Conservation (phyloP, 1,140 invertebrate genomes). For the Tenebrio molitor region DNA sequence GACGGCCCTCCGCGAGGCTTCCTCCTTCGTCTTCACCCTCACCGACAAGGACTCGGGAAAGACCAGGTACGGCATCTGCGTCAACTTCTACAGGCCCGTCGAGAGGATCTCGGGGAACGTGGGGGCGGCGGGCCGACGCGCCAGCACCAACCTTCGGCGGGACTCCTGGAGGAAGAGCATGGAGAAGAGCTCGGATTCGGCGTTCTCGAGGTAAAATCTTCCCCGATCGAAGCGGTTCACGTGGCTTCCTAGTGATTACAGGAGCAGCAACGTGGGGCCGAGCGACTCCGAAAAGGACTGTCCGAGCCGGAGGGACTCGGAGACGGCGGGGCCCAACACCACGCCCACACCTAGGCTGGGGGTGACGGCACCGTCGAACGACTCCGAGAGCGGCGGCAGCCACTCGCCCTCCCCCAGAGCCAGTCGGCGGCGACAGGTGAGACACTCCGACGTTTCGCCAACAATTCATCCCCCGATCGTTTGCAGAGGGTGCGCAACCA, state of each 20-base stretch:
- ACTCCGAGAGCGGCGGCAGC: slow-evolving; percentile 89
- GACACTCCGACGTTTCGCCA: slow-evolving; percentile 19
- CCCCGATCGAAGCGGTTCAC: neutral
- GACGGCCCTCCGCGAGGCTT: slow-evolving; percentile 88
- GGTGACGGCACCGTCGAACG: slow-evolving; percentile 77
- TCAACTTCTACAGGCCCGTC: slow-evolving; percentile 97
- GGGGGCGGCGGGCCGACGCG: slow-evolving; percentile 59
- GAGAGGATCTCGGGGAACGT: slow-evolving; percentile 69
- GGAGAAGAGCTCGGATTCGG: slow-evolving; percentile 92
- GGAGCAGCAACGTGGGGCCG: slow-evolving; percentile 87
- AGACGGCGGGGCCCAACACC: slow-evolving; percentile 65
- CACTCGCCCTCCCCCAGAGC: slow-evolving; percentile 88
- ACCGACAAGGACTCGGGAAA: slow-evolving; percentile 98
- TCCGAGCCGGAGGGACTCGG: slow-evolving; percentile 77
- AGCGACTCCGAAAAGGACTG: slow-evolving; percentile 89
- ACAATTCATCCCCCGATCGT: slow-evolving; percentile 53
- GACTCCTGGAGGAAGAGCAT: slow-evolving; percentile 92
- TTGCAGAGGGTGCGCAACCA: slow-evolving; percentile 86
- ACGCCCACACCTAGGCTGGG: slow-evolving; percentile 71
- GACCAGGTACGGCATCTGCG: slow-evolving; percentile 91
- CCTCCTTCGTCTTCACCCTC: slow-evolving; percentile 98
- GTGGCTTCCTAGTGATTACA: slow-evolving; percentile 83
- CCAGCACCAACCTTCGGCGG: slow-evolving; percentile 76
- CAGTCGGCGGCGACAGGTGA: slow-evolving; percentile 82
- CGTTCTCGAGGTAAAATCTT: slow-evolving; percentile 86